Evolutionary conservation across 2,888 invertebrate species (phyloP), one percentile per base, ranked within the genome.

Genomic region (Ecliptopera silaceata): DNA sequence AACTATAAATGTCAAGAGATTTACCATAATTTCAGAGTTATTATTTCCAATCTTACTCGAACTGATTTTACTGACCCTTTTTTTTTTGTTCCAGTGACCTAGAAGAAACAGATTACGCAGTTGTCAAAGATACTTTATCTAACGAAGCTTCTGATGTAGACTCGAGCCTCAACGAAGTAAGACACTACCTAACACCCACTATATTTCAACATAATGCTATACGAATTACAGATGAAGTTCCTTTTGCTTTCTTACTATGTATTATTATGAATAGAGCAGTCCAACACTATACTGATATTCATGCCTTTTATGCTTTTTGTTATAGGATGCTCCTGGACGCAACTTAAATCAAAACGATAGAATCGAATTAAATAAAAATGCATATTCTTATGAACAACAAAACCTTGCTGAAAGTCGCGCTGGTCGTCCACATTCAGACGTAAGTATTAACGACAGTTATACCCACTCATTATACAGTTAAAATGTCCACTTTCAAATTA

Each of bases 91-190:
- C 1, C 44, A 58, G 58, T 22, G 34, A 31, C 17, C n/a, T 44
- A 6, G 79, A 80, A 6, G 84, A 82, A 41, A 63, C 68, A 0
- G 85, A 82, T 32, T 82, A 83, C 51, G 80, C 77, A 22, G 70
- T 57, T 8, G 75, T 71, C 11, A 71, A 73, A 13, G 77, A 76
- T 56, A 49, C 65, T 0, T 65, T 61, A 2, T 67, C 65, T 11
- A 80, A 81, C 10, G 75, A 76, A 38, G 26, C 46, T 12, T 32
- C 38, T n/a, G 53, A 44, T 15, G 41, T 12, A 15, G 50, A 15
- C 1, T 41, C 44, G 1, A 48, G 29, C 6, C 47, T 53, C n/a
- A 54, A 48, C 10, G 49, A 49, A 1, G 58, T 58, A 58, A 39
- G 44, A 29, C 17, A 34, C n/a, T 15, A 10, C 17, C 26, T 18